These are phyloP conservation scores for Lymantria monacha DNA, from an alignment of 2,888 invertebrate species.

Conservation along the genomic window DNA sequence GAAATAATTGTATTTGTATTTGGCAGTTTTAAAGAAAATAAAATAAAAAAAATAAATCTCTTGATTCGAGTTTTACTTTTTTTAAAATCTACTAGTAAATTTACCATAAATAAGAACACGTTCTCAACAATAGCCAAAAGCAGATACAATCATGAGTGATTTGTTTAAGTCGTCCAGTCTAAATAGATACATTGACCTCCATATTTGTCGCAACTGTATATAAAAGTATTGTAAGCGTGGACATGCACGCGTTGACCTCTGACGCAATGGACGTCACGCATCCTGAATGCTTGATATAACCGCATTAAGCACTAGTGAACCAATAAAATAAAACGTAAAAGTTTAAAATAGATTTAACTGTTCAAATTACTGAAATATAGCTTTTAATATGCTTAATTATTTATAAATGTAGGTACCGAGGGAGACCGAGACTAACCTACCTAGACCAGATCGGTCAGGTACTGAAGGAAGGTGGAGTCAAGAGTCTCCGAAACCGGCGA, in stretches of 20 bases:
- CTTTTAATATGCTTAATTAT: no score
- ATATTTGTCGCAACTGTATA: conserved; percentile 51
- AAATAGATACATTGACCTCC: conserved; percentile 72
- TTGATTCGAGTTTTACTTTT: not conserved
- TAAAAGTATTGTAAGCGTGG: conserved; percentile 43
- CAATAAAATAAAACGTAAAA: conserved; percentile 23
- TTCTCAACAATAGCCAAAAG: conserved; percentile 2
- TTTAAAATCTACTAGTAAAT: not conserved
- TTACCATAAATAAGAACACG: not conserved
- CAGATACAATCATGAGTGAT: conserved; percentile 1
- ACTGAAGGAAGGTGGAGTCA: no score
- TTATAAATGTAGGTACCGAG: no score
- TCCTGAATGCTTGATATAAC: conserved; percentile 51
- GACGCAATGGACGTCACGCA: conserved; percentile 59
- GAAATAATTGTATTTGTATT: no score
- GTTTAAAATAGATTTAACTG: no score
- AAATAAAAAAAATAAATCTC: not conserved
- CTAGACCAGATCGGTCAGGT: no score
- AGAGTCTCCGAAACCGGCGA: no score
- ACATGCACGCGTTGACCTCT: conserved; percentile 73
- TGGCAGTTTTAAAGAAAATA: no score
- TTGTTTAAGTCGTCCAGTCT: conserved; percentile 4
- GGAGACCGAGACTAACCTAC: no score
- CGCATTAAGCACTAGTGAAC: conserved; percentile 29
- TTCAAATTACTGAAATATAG: no score